Evolutionary conservation across 2,888 invertebrate species (phyloP).

Genomic region (Ephialtes manifestator): DNA sequence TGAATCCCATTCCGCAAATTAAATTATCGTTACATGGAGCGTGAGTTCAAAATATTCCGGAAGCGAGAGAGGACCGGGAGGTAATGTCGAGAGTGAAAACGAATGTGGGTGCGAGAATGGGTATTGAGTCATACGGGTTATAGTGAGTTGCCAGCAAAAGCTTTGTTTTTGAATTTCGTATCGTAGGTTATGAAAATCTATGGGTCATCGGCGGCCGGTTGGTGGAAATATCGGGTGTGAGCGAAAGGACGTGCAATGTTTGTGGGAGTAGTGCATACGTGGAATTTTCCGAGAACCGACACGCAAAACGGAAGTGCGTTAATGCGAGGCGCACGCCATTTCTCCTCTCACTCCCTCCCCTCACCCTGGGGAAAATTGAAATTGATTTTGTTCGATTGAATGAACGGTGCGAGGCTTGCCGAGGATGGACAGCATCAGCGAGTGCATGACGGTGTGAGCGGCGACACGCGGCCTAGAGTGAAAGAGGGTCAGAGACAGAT

Average conservation of each 20-base stretch:
- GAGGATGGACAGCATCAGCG: background rate
- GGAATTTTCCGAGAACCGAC: slow-evolving; percentile 5
- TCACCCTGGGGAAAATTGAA: slow-evolving; percentile 37
- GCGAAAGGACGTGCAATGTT: background rate
- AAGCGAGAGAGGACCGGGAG: background rate
- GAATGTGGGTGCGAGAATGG: background rate
- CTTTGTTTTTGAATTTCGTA: slow-evolving; percentile 43
- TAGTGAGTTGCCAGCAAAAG: slow-evolving; percentile 20
- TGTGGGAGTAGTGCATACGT: background rate
- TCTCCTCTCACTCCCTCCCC: background rate
- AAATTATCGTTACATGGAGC: slow-evolving; percentile 50
- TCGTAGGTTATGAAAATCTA: slow-evolving; percentile 50
- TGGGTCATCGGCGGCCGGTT: slow-evolving; percentile 38
- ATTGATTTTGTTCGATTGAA: slow-evolving; percentile 61
- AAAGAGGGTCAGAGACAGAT: slow-evolving; percentile 12
- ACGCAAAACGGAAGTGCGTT: slow-evolving; percentile 23
- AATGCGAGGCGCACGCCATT: slow-evolving; percentile 18
- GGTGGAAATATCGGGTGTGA: background rate
- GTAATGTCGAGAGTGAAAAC: background rate
- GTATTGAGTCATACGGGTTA: slow-evolving; percentile 1
- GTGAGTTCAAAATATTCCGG: slow-evolving; percentile 33
- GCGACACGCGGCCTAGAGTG: background rate
- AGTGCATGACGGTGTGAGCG: background rate
- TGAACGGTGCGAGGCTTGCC: slow-evolving; percentile 21
- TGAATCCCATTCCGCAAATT: slow-evolving; percentile 58